phyloP scores from a whole-genome alignment of 37 sponge, comb jelly and placozoan species.

The Oopsacas minuta region DNA sequence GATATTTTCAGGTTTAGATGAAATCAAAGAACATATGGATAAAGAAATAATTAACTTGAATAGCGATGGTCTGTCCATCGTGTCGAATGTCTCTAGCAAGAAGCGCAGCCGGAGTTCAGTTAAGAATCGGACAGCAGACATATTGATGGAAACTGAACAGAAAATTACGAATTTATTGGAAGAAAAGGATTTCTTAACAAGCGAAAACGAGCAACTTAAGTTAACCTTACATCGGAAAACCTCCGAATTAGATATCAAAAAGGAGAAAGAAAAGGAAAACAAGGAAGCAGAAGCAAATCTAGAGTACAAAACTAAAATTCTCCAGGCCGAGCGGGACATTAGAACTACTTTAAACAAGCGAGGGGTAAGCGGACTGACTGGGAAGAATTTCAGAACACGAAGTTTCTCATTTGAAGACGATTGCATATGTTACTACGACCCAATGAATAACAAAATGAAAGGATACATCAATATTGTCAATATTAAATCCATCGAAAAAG shows the following conservation, averaged over 20 bases:
- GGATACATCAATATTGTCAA: not conserved
- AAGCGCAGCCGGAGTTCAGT: not conserved
- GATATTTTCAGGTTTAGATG: not conserved
- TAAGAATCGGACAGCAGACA: not conserved
- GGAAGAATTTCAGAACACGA: not conserved
- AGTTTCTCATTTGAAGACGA: constrained; percentile 1
- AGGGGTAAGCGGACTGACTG: not conserved
- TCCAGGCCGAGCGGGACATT: not conserved
- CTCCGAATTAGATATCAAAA: not conserved
- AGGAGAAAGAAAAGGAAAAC: not conserved
- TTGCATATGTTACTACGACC: not conserved
- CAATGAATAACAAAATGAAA: not conserved
- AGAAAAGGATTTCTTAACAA: not conserved
- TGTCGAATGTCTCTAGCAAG: not conserved
- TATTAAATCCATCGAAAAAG: not conserved
- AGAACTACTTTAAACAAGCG: not conserved
- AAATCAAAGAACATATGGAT: not conserved
- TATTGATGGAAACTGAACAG: not conserved
- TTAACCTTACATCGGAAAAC: not conserved
- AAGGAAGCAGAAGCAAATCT: not conserved
- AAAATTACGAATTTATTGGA: not conserved
- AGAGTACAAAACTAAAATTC: not conserved
- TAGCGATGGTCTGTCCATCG: not conserved
- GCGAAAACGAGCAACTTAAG: not conserved
- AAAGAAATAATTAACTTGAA: not conserved